Evolutionary conservation across 2,797 vertebrate genomes (phyloP).

Genomic region (Allenopithecus nigroviridis): DNA sequence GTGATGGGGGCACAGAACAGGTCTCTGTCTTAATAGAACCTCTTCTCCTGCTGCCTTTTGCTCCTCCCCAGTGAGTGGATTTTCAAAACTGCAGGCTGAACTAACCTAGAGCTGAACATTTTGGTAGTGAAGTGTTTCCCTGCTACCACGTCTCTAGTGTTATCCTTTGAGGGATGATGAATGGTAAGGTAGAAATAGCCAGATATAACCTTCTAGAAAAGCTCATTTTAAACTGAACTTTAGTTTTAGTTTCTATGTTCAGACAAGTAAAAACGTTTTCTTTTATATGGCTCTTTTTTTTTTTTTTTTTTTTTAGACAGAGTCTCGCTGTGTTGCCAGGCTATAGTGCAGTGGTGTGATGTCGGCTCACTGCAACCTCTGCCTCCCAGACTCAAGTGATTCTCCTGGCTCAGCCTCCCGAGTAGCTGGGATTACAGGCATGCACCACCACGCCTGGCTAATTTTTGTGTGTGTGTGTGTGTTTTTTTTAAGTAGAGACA

Average conservation of each 20-base stretch:
- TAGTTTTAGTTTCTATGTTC: not conserved
- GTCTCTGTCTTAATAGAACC: not conserved
- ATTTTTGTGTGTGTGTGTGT: too few species aligned
- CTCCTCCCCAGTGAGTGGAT: rapidly evolving
- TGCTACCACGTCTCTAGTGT: rapidly evolving
- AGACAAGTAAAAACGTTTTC: not conserved
- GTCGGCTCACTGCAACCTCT: not conserved
- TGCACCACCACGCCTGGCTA: too few species aligned
- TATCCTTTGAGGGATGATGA: not conserved
- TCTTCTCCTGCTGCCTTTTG: not conserved
- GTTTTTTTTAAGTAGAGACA: too few species aligned
- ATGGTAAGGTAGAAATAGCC: not conserved
- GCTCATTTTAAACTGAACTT: not conserved
- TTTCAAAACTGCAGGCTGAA: not conserved
- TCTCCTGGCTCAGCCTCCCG: too few species aligned
- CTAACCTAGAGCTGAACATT: not conserved
- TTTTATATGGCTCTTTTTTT: not conserved
- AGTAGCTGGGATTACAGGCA: too few species aligned
- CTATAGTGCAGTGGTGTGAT: not conserved
- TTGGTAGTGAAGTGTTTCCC: not conserved
- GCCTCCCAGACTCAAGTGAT: not conserved
- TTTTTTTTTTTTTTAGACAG: too few species aligned
- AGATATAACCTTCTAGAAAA: not conserved
- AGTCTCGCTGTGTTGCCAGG: not conserved
- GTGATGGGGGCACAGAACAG: not conserved